These are phyloP conservation scores for Zosterops lateralis DNA, from an alignment of 2,113 vertebrate species.

Conservation along the genomic window DNA sequence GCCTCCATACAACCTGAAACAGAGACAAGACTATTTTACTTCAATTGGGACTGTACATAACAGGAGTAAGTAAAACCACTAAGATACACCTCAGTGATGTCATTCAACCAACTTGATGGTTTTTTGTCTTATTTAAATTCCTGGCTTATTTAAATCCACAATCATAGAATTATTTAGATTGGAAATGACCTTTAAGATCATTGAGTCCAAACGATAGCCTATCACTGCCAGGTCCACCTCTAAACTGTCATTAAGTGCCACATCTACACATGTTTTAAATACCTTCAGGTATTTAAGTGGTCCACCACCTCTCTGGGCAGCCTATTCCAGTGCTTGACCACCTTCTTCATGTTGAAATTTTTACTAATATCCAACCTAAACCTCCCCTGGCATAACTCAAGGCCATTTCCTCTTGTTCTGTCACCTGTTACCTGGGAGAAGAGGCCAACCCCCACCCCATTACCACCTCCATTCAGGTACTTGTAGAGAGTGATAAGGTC, in stretches of 20 bases:
- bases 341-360: fast-evolving
- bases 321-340: not conserved
- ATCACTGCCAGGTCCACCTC: not conserved
- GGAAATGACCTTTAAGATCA: not conserved
- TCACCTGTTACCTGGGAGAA: not conserved
- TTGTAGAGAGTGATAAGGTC: not conserved
- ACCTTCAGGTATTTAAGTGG: not conserved
- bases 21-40: not conserved
- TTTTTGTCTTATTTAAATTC: not conserved
- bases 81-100: not conserved
- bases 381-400: not conserved
- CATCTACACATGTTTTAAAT: not conserved
- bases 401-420: not conserved
- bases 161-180: not conserved
- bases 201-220: not conserved
- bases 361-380: not conserved
- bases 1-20: not conserved
- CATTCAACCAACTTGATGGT: not conserved
- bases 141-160: not conserved
- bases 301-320: not conserved
- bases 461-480: not conserved
- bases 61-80: not conserved
- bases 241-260: not conserved
- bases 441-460: fast-evolving
- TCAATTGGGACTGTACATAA: not conserved